Evolutionary conservation across 2,888 invertebrate species (phyloP).

Genomic region (Chrysodeixis includens): DNA sequence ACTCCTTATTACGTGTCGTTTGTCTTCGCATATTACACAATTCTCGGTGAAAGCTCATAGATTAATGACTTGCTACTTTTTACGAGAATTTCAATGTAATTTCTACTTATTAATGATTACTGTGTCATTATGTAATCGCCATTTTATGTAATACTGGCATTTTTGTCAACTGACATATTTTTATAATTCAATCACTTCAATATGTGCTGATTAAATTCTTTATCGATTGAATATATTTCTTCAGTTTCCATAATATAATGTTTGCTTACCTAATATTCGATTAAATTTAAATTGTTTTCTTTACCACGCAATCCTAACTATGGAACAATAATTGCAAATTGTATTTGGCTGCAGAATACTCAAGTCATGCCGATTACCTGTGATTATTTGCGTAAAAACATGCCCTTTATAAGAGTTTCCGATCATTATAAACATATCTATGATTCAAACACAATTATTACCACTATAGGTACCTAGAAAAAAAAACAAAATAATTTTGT

Average conservation of each 20-base stretch:
- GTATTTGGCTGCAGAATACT: neutral
- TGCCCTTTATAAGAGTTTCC: neutral
- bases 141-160: conserved; percentile 39
- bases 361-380: conserved; percentile 4
- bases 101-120: conserved; percentile 62
- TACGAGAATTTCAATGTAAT: conserved; percentile 63
- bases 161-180: conserved; percentile 35
- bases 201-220: conserved; percentile 11
- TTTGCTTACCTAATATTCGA: neutral
- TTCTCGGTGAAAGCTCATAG: conserved; percentile 68
- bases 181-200: conserved; percentile 12
- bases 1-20: conserved; percentile 64
- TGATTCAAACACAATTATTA: neutral
- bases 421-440: neutral
- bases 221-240: conserved; percentile 8
- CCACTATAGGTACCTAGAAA: neutral
- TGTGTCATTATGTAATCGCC: conserved; percentile 54
- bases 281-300: neutral
- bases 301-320: neutral
- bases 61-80: conserved; percentile 68
- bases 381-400: neutral
- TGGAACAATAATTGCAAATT: neutral
- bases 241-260: neutral
- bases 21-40: conserved; percentile 66
- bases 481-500: neutral